Percentiles rank a stretch among this genome's conserved stretches.
phyloP scores from a whole-genome alignment of 2,888 invertebrate genomes.

The Melipona bicolor region DNA sequence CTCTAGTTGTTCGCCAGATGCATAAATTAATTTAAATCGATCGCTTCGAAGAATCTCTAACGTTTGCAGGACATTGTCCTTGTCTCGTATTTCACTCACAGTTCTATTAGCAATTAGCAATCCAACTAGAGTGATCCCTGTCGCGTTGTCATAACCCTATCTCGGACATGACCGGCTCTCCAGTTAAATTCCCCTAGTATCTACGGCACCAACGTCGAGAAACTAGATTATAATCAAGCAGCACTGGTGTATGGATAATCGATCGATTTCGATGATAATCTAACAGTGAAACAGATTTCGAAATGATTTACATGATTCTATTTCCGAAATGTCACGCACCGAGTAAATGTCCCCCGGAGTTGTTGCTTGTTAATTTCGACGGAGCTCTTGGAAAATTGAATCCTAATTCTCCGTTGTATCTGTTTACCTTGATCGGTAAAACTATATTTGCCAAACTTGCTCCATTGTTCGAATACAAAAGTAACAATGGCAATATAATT shows the following conservation, averaged over 20 bases:
- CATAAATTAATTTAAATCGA: neutral
- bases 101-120: constrained; percentile 66
- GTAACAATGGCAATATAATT: neutral
- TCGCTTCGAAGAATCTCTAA: constrained; percentile 1
- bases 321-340: neutral
- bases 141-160: constrained; percentile 63
- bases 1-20: neutral
- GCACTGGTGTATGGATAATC: constrained; percentile 51
- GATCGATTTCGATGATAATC: constrained; percentile 54
- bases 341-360: neutral
- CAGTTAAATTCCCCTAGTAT: constrained; percentile 50
- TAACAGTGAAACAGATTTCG: constrained; percentile 45
- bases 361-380: neutral
- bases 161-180: constrained; percentile 57
- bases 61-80: constrained; percentile 31
- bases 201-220: constrained; percentile 28
- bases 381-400: neutral
- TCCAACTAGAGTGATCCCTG: constrained; percentile 61
- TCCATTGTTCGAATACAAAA: neutral
- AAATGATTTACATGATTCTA: constrained; percentile 44
- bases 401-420: no score
- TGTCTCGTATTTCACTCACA: constrained; percentile 50
- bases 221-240: constrained; percentile 58
- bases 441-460: neutral
- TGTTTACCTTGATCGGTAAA: neutral